Conservation (phyloP, 2,888 invertebrate species). For the Idaea straminata region DNA sequence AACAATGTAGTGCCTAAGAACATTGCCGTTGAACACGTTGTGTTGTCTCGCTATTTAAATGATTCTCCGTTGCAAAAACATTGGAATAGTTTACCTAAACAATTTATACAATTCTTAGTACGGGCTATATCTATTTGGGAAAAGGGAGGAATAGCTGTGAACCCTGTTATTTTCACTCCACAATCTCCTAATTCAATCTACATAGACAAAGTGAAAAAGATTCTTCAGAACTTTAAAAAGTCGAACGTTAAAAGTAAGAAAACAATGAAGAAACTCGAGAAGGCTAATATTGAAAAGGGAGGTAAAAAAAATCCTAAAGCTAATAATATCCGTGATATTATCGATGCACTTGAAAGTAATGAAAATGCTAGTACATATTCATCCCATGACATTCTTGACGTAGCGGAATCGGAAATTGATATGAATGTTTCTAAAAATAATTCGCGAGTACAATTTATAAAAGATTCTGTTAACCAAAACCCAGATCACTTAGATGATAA, state of each 20-base stretch:
- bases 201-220: slow-evolving; percentile 48
- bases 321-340: slow-evolving; percentile 69
- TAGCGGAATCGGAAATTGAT: slow-evolving; percentile 42
- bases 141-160: slow-evolving; percentile 64
- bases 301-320: slow-evolving; percentile 37
- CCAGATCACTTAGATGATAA: not conserved
- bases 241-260: slow-evolving; percentile 12
- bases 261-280: slow-evolving; percentile 14
- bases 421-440: not conserved
- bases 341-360: slow-evolving; percentile 54
- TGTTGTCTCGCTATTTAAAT: slow-evolving; percentile 52
- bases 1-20: slow-evolving; percentile 24
- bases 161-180: slow-evolving; percentile 57
- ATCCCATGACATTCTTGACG: slow-evolving; percentile 44
- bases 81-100: slow-evolving; percentile 53
- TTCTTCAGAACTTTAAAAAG: slow-evolving; percentile 44
- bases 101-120: slow-evolving; percentile 56
- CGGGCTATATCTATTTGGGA: slow-evolving; percentile 67
- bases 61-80: slow-evolving; percentile 55
- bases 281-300: slow-evolving; percentile 11
- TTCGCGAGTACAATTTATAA: not conserved
- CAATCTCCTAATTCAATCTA: slow-evolving; percentile 46
- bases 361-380: slow-evolving; percentile 27
- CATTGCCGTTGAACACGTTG: slow-evolving; percentile 45
- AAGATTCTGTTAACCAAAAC: not conserved